These are phyloP conservation scores for Brenthis daphne DNA, from an alignment of 2,888 invertebrate species.

Conservation along the genomic window DNA sequence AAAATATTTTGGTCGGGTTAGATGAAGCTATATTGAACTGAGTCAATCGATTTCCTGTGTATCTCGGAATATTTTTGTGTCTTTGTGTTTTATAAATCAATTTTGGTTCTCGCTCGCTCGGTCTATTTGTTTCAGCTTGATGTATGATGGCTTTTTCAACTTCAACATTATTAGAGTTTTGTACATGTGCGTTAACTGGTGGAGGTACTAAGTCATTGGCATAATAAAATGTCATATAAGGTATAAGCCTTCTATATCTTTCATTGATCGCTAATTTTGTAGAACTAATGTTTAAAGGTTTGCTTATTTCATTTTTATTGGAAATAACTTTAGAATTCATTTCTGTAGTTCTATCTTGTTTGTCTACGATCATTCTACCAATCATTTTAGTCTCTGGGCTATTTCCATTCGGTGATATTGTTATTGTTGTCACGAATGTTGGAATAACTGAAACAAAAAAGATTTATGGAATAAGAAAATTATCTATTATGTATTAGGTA, in stretches of 20 bases:
- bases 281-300: constrained; percentile 46
- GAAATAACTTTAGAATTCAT: constrained; percentile 44
- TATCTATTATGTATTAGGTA: not conserved
- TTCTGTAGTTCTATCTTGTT: constrained; percentile 60
- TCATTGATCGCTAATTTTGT: constrained; percentile 81
- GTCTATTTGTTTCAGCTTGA: constrained; percentile 54
- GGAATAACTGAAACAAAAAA: constrained; percentile 70
- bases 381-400: constrained; percentile 75
- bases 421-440: constrained; percentile 62
- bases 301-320: constrained; percentile 26
- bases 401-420: constrained; percentile 77
- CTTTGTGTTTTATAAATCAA: constrained; percentile 57
- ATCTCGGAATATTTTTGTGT: constrained; percentile 67
- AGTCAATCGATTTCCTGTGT: constrained; percentile 74
- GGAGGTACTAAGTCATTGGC: constrained; percentile 80
- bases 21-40: constrained; percentile 76
- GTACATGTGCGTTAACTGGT: constrained; percentile 56
- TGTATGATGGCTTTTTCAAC: constrained; percentile 72
- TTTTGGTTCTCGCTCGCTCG: constrained; percentile 60
- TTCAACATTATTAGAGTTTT: constrained; percentile 57
- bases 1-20: constrained; percentile 70
- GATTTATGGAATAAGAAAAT: not conserved
- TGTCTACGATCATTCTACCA: constrained; percentile 64
- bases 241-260: constrained; percentile 89
- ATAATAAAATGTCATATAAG: constrained; percentile 92